Base-by-base conservation (phyloP, 2,888 invertebrate genomes). In the Sicus ferrugineus region DNA sequence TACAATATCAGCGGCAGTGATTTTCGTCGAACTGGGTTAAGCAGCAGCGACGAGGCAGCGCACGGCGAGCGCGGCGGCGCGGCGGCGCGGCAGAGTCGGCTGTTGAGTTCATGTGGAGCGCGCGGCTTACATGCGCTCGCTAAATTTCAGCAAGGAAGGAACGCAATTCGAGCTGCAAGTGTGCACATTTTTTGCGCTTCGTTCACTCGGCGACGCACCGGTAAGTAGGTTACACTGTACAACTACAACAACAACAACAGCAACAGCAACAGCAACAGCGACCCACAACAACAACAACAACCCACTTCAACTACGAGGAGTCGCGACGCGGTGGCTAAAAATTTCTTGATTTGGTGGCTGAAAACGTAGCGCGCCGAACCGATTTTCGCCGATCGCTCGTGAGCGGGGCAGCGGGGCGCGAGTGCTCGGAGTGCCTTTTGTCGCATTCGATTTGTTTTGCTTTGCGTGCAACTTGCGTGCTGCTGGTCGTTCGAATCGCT, bases 171-270 rank as follows among this genome's bases (percentile, higher is more conserved):
- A 42, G 42, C 48, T 16, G 62, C 64, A 42, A 42, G 16, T 4
- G 42, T 42, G 42, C 14, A n/a, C 42, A 42, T n/a, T 42, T 42
- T 42, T 42, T 42, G n/a, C n/a, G n/a, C 16, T 42, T 42, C 28
- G 38, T 61, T 61, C 61, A 26, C 61, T 42, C 61, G 42, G 52
- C 30, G 30, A 64, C 28, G 64, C 50, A 31, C 21, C 50, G 46
- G 64, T 64, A 31, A 64, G 48, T 64, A 52, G 64, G 64, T 64
- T 64, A 64, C 56, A 42, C 38, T 56, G 28, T n/a, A 56, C 11
- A 26, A 56, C 26, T 28, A 38, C 42, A 42, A 66, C 38, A 16
- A 54, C 38, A 26, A 56, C 28, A 48, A 64, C 63, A 64, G 21
- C 63, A 30, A 63, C n/a, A 48, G 11, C 30, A 16, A 63, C 26